Evolutionary conservation across 2,888 invertebrate genomes (phyloP).

Genomic region (Criorhina ranunculi): DNA sequence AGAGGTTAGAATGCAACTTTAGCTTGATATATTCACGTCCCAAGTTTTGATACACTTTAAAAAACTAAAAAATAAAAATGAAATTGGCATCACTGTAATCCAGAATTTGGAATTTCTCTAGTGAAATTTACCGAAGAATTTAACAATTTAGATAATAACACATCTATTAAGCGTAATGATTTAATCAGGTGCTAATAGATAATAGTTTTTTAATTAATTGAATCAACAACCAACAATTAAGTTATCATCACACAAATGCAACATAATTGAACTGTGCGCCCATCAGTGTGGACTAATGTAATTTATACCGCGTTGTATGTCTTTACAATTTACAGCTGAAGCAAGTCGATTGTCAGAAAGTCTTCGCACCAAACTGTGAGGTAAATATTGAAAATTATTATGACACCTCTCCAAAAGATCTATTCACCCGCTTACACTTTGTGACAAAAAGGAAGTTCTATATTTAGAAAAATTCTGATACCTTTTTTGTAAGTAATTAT

Average conservation of each 20-base stretch:
- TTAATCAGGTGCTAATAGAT: background rate
- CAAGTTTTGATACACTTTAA: too few relatives aligned
- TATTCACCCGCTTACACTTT: background rate
- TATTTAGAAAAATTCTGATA: constrained; percentile 29
- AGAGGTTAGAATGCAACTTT: too few relatives aligned
- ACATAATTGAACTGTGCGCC: constrained; percentile 17
- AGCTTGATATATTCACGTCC: too few relatives aligned
- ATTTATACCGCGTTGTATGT: constrained; percentile 1
- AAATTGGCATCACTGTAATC: too few relatives aligned
- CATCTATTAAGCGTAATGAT: background rate
- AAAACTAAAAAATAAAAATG: too few relatives aligned
- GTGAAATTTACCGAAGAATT: too few relatives aligned
- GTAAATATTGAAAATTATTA: constrained; percentile 9
- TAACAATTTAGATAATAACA: constrained; percentile 1
- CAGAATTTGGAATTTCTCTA: too few relatives aligned
- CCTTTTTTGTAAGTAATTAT: background rate
- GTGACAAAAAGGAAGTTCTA: constrained; percentile 39
- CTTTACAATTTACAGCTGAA: constrained; percentile 2
- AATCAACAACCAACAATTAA: constrained; percentile 6
- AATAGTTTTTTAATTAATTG: constrained; percentile 28
- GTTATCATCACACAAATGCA: constrained; percentile 7
- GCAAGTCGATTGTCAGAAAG: constrained; percentile 18
- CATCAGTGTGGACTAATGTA: background rate
- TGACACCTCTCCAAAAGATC: background rate
- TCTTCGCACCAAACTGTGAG: constrained; percentile 12